These are phyloP conservation scores for Phoxinus phoxinus DNA, from an alignment of 2,113 vertebrate species.

Conservation along the genomic window DNA sequence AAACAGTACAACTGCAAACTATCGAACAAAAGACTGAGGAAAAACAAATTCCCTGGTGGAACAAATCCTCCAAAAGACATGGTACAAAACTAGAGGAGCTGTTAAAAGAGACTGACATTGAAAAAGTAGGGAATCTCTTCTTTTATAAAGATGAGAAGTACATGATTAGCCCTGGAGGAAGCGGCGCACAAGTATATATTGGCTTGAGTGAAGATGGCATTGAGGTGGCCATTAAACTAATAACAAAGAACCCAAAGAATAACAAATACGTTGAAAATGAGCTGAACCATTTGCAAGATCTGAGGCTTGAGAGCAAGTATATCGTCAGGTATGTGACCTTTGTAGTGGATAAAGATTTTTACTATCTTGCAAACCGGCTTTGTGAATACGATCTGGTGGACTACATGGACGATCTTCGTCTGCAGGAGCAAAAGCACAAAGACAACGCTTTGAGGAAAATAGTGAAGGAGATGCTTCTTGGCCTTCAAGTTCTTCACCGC, in stretches of 20 bases:
- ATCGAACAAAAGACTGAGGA: not conserved
- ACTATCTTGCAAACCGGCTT: constrained; percentile 38
- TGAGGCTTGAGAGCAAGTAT: constrained; percentile 1
- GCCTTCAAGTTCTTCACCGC: constrained; percentile 24
- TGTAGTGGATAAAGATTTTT: not conserved
- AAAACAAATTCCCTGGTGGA: not conserved
- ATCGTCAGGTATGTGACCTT: constrained; percentile 37
- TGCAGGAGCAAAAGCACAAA: not conserved
- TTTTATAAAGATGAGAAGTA: not conserved
- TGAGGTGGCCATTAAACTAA: constrained; percentile 47
- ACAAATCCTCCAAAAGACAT: not conserved
- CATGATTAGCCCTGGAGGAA: not conserved
- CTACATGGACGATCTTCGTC: not conserved
- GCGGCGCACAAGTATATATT: constrained; percentile 15
- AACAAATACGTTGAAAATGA: constrained; percentile 12
- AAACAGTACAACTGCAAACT: not conserved
- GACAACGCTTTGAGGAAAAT: not conserved
- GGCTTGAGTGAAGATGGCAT: constrained; percentile 29
- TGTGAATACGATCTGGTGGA: constrained; percentile 39
- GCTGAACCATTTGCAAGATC: not conserved
- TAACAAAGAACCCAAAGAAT: not conserved
- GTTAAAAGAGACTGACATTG: not conserved
- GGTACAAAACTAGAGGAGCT: not conserved
- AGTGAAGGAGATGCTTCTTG: constrained; percentile 4
- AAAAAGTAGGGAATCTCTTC: not conserved